Evolutionary conservation across 1,140 invertebrate genomes (phyloP).

Genomic region (Magallana ariakensis): DNA sequence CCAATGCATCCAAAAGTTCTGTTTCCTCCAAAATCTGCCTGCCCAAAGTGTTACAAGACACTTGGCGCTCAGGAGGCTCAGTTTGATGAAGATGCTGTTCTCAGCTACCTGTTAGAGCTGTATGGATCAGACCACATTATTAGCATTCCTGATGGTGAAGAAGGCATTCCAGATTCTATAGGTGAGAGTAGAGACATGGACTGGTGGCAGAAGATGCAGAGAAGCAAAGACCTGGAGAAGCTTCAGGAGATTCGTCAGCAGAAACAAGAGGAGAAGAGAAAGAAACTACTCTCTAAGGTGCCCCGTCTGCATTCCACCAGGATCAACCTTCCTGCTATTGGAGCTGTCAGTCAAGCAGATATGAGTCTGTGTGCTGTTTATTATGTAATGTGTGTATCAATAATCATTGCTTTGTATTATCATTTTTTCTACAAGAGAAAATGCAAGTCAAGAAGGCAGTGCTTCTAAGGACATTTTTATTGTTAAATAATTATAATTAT

Average conservation of each 20-base stretch:
- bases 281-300: constrained; percentile 43
- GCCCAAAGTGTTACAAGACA: constrained; percentile 85
- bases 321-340: neutral
- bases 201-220: constrained; percentile 74
- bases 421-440: constrained; percentile 69
- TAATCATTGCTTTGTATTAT: constrained; percentile 88
- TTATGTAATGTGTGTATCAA: constrained; percentile 85
- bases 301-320: neutral
- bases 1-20: constrained; percentile 93
- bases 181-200: constrained; percentile 61
- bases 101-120: constrained; percentile 87
- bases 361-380: constrained; percentile 88
- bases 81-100: constrained; percentile 87
- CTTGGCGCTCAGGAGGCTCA: constrained; percentile 76
- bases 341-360: constrained; percentile 81
- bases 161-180: constrained; percentile 9
- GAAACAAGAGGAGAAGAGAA: constrained; percentile 49
- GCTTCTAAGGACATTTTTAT: neutral
- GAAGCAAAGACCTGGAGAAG: constrained; percentile 68
- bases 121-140: constrained; percentile 81
- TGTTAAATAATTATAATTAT: too few species aligned
- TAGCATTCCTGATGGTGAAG: constrained; percentile 27
- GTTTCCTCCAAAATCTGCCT: constrained; percentile 88
- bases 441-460: neutral
- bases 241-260: constrained; percentile 57